Base-by-base conservation (phyloP, 2,797 vertebrate genomes). In the Valencia hispanica region DNA sequence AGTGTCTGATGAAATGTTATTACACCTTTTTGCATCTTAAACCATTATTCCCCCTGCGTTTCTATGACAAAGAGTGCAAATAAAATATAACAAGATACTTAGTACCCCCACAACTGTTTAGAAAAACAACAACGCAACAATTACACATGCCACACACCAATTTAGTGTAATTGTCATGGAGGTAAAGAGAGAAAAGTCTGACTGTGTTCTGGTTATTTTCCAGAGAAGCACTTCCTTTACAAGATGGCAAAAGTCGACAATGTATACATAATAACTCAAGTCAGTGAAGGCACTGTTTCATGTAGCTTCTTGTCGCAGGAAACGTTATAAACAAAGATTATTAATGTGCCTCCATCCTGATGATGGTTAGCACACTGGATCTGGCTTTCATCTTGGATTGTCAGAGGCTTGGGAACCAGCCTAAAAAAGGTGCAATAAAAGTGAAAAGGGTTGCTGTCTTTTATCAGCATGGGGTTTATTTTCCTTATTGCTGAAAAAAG, bases 71-170 rank as follows among this genome's bases (percentile, higher is more conserved):
- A 22, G 41, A 82, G n/a, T 43, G 63, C 9, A 71, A 75, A 22
- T 15, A 4, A 39, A 25, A 45, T 9, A 41, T 66, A 27, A 53
- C 79, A 86, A 86, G 89, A 88, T 74, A 65, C 78, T 79, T 72
- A 41, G 75, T 83, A 89, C 79, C 84, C 75, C 75, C 76, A 87
- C 78, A 85, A 86, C 83, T 85, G 87, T 90, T 92, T 92, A 83
- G 82, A 92, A 82, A 85, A 91, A 91, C 82, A 93, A 93, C 87
- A 94, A 90, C 84, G 87, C 78, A 89, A 89, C 86, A 88, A 84
- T 92, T 90, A 88, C 77, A 89, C 86, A 91, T 51, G 85, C 81
- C 83, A 87, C 83, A 87, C 89, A 88, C 90, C 88, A 90, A 90
- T 92, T 88, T 91, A 51, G 65, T 73, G 73, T 82, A 88, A 91